Evolutionary conservation across 1,140 invertebrate species (phyloP).

Genomic region (Tetramorium simillimum): DNA sequence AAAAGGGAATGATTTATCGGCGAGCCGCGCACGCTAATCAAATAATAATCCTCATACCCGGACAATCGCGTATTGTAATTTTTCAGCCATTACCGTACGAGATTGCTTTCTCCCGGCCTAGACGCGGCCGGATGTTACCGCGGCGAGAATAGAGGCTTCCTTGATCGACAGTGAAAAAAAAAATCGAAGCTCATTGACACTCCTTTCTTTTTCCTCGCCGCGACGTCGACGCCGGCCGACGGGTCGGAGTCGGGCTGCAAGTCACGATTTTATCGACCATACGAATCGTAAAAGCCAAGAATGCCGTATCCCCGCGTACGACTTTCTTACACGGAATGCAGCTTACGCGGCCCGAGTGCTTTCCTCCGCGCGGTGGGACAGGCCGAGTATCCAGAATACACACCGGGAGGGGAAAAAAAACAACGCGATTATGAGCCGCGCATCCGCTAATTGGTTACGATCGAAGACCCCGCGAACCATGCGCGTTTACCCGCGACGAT

Average conservation of each 20-base stretch:
- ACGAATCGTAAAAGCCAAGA: constrained; percentile 63
- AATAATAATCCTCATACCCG: not conserved
- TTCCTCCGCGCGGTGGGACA: constrained; percentile 23
- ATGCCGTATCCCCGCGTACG: constrained; percentile 48
- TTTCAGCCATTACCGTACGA: not conserved
- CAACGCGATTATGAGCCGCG: constrained; percentile 4
- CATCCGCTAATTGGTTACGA: constrained; percentile 23
- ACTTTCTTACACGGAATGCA: constrained; percentile 61
- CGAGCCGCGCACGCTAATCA: not conserved
- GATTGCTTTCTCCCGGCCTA: not conserved
- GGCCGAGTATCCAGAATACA: constrained; percentile 17
- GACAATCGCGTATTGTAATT: not conserved
- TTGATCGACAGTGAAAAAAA: constrained; percentile 16
- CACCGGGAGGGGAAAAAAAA: not conserved
- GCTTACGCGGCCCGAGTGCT: constrained; percentile 27
- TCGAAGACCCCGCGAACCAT: not conserved
- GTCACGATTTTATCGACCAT: constrained; percentile 64
- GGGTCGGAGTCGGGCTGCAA: constrained; percentile 41
- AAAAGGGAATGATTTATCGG: not conserved
- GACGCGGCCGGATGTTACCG: not conserved
- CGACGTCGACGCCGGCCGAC: constrained; percentile 37
- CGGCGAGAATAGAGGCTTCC: constrained; percentile 12
- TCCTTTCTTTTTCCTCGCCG: constrained; percentile 35
- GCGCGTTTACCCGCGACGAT: not conserved
- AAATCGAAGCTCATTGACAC: constrained; percentile 49